Evolutionary conservation across 2,888 invertebrate genomes (phyloP), one percentile per base, ranked within the genome.

Genomic region (Eristalis arbustorum): DNA sequence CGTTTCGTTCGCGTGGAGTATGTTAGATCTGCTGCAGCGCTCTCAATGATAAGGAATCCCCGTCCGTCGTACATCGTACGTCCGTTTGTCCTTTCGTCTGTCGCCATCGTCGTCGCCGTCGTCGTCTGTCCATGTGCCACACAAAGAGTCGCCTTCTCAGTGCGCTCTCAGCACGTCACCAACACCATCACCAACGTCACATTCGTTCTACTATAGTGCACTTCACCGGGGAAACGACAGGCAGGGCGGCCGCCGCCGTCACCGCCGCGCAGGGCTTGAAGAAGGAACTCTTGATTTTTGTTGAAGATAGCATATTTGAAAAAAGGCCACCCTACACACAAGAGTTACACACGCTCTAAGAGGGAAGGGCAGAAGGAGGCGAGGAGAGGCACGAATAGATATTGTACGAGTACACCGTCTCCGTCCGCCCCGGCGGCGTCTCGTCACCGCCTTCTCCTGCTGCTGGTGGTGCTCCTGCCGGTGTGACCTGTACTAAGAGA

Each of bases 1-100:
- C 79, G 72, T 87, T n/a, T 87, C 79, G 68, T 83, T 83, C 79
- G 87, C 85, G 83, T 87, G 72, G 87, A 87, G 87, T 83, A 83
- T 79, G 83, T 87, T 83, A 87, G 87, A 87, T 87, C 83, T 87
- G 82, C 87, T 87, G 87, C 87, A 87, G 83, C 78, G 78, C 79
- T 87, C 87, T 83, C 83, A 83, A 83, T 79, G 87, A 87, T 87
- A 87, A 87, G 87, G 59, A 87, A 83, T 87, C 75, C n/a, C 59
- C 59, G 59, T 57, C 57, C 14, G 59, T 59, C 59, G 23, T 49
- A 18, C 49, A 18, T 18, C 49, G 49, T 49, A 18, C 40, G 79
- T 74, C n/a, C 18, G 79, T 79, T 18, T 22, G 64, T 66, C 57
- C 72, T 14, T 63, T 31, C 59, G 62, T 62, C 61, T 31, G 71